Base-by-base conservation (phyloP, 2,888 invertebrate species). In the Plusia festucae region DNA sequence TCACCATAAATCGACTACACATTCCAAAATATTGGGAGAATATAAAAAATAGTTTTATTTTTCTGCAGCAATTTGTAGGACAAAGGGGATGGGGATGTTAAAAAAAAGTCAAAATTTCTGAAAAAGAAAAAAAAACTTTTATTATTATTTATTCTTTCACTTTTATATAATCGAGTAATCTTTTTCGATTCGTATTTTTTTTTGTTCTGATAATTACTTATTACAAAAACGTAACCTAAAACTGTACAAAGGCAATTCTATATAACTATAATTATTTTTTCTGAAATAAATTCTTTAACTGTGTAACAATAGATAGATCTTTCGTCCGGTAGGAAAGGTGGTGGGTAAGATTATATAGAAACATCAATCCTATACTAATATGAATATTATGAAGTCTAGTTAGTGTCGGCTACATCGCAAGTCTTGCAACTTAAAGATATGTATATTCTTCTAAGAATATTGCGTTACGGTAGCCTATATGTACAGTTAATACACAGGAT, bases 281-380 rank as follows among this genome's bases (percentile, higher is more conserved):
- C 69, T 76, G 74, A 74, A 82, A 81, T 83, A 83, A 82, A 85
- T 82, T 76, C 79, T 84, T 78, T 84, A 79, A 79, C 58, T 70
- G 66, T 69, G 78, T 74, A 80, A 83, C 83, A 86, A 82, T 66
- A 74, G 70, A 87, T 88, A 89, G 82, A 88, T 85, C 81, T 82
- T 91, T 85, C 89, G 82, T 65, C 69, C 90, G 91, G 91, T 91
- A 89, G 91, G 91, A 82, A 76, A 82, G 80, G 72, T 89, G 91
- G 91, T 91, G 91, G 91, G 91, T 78, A 83, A 79, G 65, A 69
- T 67, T 70, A 71, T 69, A 64, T 46, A 60, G 44, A 65, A 63
- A 53, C 27, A 49, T 53, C 27, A 11, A 69, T 69, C 27, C 61
- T 53, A 64, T 64, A 76, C 55, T 69, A 22, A 34, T 68, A 59